These are phyloP conservation scores for Dipodomys stephensi DNA, from an alignment of 2,113 vertebrate species.

Conservation along the genomic window DNA sequence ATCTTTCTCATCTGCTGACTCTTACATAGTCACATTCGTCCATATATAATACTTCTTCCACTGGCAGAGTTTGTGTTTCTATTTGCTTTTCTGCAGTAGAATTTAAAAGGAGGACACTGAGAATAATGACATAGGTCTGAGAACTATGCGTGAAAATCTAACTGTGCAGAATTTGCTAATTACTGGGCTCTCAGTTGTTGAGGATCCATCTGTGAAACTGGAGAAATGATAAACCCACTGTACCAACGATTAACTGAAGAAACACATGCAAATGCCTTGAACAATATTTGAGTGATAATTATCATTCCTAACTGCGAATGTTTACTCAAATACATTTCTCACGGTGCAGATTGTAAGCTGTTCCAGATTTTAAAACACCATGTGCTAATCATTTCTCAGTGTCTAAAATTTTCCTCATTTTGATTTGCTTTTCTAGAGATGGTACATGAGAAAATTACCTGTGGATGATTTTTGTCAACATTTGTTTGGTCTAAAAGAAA, in stretches of 20 bases:
- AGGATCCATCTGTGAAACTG: neutral
- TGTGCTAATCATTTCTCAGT: neutral
- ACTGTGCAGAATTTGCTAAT: neutral
- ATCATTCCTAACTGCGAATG: neutral
- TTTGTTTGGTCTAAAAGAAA: conserved; percentile 32
- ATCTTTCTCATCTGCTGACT: neutral
- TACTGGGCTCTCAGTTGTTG: neutral
- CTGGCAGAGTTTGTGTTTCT: neutral
- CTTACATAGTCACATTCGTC: neutral
- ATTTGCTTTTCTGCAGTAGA: neutral
- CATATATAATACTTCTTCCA: neutral
- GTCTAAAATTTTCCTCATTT: neutral
- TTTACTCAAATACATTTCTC: neutral
- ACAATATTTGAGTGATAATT: neutral
- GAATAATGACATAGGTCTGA: neutral
- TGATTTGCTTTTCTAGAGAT: neutral
- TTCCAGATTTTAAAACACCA: neutral
- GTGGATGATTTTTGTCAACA: neutral
- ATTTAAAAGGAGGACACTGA: neutral
- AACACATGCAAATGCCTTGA: neutral
- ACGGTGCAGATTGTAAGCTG: neutral
- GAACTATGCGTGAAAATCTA: neutral
- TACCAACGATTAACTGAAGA: neutral
- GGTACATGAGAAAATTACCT: neutral
- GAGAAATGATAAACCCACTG: neutral